Evolutionary conservation across 1,140 invertebrate genomes (phyloP).

Genomic region (Capitella teleta): DNA sequence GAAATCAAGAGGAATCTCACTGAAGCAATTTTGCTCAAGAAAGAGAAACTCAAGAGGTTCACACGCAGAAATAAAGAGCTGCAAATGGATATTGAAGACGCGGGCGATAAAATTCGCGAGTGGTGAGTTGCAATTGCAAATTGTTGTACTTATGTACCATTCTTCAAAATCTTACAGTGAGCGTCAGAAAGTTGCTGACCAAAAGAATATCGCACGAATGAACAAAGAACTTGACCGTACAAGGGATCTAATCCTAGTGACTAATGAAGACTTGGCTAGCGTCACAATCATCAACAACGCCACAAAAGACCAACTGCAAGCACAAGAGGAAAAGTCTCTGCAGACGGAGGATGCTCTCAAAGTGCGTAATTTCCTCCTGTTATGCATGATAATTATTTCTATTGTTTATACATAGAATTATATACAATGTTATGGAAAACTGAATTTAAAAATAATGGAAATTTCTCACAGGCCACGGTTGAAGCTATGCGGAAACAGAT

Average conservation of each 20-base stretch:
- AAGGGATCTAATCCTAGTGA: conserved; percentile 20
- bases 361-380: too few species aligned
- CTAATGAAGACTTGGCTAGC: conserved; percentile 24
- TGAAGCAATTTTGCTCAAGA: too few species aligned
- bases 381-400: too few species aligned
- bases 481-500: conserved; percentile 30
- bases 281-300: conserved; percentile 18
- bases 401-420: too few species aligned
- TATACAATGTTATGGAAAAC: too few species aligned
- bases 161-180: conserved; percentile 28
- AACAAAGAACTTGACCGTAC: conserved; percentile 23
- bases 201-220: conserved; percentile 31
- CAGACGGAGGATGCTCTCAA: conserved; percentile 30
- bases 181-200: conserved; percentile 26
- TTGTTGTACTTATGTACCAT: too few species aligned
- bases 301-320: conserved; percentile 22
- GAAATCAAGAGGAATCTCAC: too few species aligned
- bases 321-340: conserved; percentile 26
- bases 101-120: conserved; percentile 31
- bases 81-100: too few species aligned
- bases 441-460: too few species aligned
- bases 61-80: too few species aligned
- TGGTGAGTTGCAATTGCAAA: conserved; percentile 27
- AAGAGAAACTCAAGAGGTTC: too few species aligned
- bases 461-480: conserved; percentile 20